Conservation (phyloP, 1,140 invertebrate species). For the Papilio polytes region DNA sequence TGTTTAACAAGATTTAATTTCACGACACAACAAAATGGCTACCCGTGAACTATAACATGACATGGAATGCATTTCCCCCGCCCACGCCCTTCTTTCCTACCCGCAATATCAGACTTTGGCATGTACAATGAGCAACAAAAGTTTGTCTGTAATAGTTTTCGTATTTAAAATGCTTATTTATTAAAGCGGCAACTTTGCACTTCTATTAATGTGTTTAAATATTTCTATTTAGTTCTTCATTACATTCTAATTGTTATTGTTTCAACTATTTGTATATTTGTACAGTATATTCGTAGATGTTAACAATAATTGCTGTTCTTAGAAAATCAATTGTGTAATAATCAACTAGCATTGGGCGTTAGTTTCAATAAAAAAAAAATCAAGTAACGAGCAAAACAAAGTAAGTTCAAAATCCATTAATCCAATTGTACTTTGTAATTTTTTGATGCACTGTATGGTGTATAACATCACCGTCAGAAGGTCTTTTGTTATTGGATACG, state of each 20-base stretch:
- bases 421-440: neutral
- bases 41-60: constrained; percentile 1
- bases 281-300: too few relatives aligned
- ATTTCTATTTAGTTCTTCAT: too few relatives aligned
- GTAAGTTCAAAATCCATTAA: neutral
- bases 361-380: too few relatives aligned
- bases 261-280: too few relatives aligned
- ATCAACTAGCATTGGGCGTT: too few relatives aligned
- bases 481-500: constrained; percentile 1
- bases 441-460: neutral
- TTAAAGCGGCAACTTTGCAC: too few relatives aligned
- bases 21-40: constrained; percentile 82
- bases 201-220: too few relatives aligned
- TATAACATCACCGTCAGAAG: neutral
- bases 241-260: too few relatives aligned
- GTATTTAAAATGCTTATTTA: too few relatives aligned
- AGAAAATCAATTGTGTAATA: too few relatives aligned
- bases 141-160: neutral
- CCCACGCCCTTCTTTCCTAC: neutral
- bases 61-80: neutral
- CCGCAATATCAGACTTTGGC: neutral
- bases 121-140: neutral
- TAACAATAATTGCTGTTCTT: too few relatives aligned
- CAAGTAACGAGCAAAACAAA: too few relatives aligned
- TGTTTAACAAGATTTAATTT: constrained; percentile 63